Evolutionary conservation across 2,797 vertebrate species (phyloP).

Genomic region (Tenualosa thibaudeaui): DNA sequence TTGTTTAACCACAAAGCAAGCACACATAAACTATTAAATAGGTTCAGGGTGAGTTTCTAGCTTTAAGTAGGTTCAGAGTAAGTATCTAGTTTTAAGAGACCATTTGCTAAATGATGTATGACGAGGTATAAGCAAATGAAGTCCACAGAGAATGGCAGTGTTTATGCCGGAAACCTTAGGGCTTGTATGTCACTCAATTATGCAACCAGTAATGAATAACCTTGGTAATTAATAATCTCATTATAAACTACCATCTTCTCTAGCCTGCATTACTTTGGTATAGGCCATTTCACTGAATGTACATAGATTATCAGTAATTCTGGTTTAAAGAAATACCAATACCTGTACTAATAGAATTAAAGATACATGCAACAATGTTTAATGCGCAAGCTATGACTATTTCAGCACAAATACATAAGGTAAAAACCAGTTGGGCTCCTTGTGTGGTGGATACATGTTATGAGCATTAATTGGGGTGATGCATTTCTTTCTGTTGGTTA

Average conservation of each 20-base stretch:
- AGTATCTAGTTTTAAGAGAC: background rate
- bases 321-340: background rate
- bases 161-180: background rate
- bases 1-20: background rate
- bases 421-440: background rate
- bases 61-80: no score
- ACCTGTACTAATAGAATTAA: background rate
- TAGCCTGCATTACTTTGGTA: background rate
- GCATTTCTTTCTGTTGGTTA: conserved; percentile 3
- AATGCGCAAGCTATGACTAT: background rate
- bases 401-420: background rate
- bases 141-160: no score
- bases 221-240: background rate
- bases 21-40: background rate
- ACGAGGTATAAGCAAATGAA: background rate
- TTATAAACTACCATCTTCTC: background rate
- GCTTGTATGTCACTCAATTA: background rate
- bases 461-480: background rate
- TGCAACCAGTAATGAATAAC: background rate
- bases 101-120: background rate
- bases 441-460: background rate
- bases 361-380: no score
- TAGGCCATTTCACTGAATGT: background rate
- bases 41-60: no score
- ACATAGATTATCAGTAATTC: background rate